Evolutionary conservation across 2,888 invertebrate genomes (phyloP), one percentile per base, ranked within the genome.

Genomic region (Poecilobothrus nobilitatus): DNA sequence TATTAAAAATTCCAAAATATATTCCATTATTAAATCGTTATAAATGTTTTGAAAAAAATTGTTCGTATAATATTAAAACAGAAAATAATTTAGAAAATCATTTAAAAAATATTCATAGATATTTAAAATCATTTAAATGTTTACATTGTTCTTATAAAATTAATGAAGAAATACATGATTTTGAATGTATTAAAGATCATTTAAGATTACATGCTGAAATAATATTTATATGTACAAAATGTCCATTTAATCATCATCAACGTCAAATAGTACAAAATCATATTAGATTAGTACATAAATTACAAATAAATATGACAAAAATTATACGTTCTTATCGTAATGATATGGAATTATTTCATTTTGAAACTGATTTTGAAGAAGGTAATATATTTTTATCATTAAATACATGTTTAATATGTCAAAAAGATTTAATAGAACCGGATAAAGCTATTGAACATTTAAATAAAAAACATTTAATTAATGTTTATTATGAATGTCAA

Each of bases 291-390:
- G 15, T 61, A 61, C 66, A 69, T 67, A 67, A 67, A 69, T 65
- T 61, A 67, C 67, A 67, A 65, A 61, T 69, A 67, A 69, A 69
- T 67, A 27, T 63, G 22, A 63, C 63, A 22, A 63, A 63, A 63
- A 21, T 63, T 27, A 5, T 15, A 27, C 63, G 63, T 18, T 27
- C 27, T 4, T 5, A 27, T 27, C 27, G 27, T 27, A 63, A 27
- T 15, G 12, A 27, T 9, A 15, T 27, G 5, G 15, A 22, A 12
- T 3, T 27, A 33, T 63, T 15, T 63, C 1, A 8, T 63, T 63
- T 12, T 33, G 27, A 63, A 15, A 63, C 27, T 1, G 22, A 27
- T 33, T 63, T 63, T 27, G 63, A 63, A 18, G 27, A 63, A 27
- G 63, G 63, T 27, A 15, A 6, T 63, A 63, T 4, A 63, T 2